A percentile compares a stretch with the other conserved stretches of the same genome.
Conservation (phyloP, 2,797 vertebrate species). For the Lutjanus campechanus region DNA sequence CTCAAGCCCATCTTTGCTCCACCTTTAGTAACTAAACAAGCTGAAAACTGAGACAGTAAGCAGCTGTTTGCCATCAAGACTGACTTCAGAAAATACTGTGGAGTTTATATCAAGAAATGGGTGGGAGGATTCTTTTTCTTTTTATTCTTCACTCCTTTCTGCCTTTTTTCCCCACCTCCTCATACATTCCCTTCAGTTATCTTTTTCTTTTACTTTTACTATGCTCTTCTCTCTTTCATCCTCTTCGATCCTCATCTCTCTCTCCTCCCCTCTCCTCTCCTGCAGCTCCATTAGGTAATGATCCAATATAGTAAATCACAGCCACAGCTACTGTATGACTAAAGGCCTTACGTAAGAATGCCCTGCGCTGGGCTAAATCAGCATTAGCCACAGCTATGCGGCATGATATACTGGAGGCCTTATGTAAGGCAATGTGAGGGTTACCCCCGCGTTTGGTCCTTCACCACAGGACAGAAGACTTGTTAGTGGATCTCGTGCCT, state of each 20-base stretch:
- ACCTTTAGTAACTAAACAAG: neutral
- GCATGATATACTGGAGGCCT: conserved; percentile 47
- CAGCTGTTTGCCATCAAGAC: neutral
- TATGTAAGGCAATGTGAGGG: conserved; percentile 56
- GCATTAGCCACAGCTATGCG: conserved; percentile 60
- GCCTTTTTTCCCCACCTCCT: neutral
- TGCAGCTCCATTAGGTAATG: conserved; percentile 80
- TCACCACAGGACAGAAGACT: conserved; percentile 53
- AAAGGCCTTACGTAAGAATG: conserved; percentile 66
- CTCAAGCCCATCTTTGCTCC: conserved; percentile 6
- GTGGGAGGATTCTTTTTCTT: neutral
- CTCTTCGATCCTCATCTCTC: conserved; percentile 13
- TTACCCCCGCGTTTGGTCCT: conserved; percentile 28
- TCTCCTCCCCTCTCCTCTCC: conserved; percentile 24
- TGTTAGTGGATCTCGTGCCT: conserved; percentile 55
- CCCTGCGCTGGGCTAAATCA: conserved; percentile 59
- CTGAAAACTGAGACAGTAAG: conserved; percentile 1
- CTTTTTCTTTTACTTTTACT: conserved; percentile 1
- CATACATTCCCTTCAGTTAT: neutral
- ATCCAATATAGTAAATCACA: conserved; percentile 74
- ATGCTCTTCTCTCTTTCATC: conserved; percentile 1
- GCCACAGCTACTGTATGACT: conserved; percentile 55
- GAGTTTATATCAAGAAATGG: neutral
- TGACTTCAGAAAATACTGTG: neutral
- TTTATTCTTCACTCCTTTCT: neutral